phyloP scores from a whole-genome alignment of 2,888 invertebrate genomes.

The Lasioglossum vierecki region DNA sequence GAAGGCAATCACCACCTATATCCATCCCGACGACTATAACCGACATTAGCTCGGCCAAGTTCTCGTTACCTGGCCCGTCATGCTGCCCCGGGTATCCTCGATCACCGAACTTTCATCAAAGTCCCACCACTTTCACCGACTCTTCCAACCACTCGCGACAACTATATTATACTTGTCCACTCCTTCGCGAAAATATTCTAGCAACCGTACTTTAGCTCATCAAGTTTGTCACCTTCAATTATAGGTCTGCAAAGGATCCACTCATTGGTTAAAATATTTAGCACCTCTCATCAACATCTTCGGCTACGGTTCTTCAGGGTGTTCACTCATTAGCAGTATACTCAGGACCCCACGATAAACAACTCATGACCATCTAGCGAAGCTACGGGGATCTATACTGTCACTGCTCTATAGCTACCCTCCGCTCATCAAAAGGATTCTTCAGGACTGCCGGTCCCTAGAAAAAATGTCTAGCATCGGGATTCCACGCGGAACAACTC shows the following conservation, averaged over 20 bases:
- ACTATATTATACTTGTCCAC: neutral
- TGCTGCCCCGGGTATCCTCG: neutral
- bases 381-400: neutral
- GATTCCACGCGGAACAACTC: neutral
- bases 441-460: neutral
- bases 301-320: neutral
- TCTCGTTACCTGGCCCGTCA: constrained; percentile 41
- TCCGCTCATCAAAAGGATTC: neutral
- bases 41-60: constrained; percentile 47
- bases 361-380: neutral
- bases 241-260: too few species aligned
- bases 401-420: neutral
- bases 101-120: constrained; percentile 21
- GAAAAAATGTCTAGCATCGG: neutral
- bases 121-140: neutral
- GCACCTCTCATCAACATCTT: too few species aligned
- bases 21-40: constrained; percentile 29
- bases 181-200: too few species aligned
- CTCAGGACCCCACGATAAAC: neutral
- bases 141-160: neutral
- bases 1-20: constrained; percentile 40
- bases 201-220: neutral
- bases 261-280: too few species aligned
- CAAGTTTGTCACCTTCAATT: neutral
- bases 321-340: neutral